Percentiles rank a stretch among this genome's conserved stretches.
phyloP scores from a whole-genome alignment of 2,888 invertebrate genomes.

The Drosophila barbarae region DNA sequence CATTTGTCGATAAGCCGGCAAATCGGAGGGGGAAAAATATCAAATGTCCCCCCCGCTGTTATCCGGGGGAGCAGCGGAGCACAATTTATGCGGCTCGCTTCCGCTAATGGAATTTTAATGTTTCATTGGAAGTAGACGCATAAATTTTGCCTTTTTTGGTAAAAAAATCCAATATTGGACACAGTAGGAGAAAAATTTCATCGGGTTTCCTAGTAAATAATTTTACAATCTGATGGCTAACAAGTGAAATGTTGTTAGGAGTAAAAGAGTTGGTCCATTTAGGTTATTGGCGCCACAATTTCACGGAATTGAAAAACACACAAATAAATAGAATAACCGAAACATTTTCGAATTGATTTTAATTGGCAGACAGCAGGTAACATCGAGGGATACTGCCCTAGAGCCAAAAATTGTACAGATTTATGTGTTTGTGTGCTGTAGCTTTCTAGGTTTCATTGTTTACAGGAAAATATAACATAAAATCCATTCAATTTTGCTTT shows the following conservation, averaged over 20 bases:
- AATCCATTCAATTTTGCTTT: not conserved
- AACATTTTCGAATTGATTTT: conserved; percentile 32
- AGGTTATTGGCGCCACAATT: conserved; percentile 54
- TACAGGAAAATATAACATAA: not conserved
- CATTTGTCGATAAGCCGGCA: conserved; percentile 56
- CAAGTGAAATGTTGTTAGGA: conserved; percentile 54
- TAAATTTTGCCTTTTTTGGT: conserved; percentile 48
- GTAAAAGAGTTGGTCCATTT: conserved; percentile 44
- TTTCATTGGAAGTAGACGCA: conserved; percentile 68
- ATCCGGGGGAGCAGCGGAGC: not conserved
- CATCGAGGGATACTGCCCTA: not conserved
- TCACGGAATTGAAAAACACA: conserved; percentile 40
- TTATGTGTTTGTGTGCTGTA: not conserved
- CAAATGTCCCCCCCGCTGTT: conserved; percentile 13
- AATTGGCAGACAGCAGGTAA: conserved; percentile 35
- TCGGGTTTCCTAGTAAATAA: conserved; percentile 14
- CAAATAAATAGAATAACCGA: conserved; percentile 25
- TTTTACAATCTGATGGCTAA: conserved; percentile 30
- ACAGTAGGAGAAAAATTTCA: conserved; percentile 19
- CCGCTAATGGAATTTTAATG: conserved; percentile 74
- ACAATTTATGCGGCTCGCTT: conserved; percentile 62
- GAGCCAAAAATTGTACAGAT: not conserved
- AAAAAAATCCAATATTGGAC: conserved; percentile 50
- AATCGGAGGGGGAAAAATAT: conserved; percentile 6
- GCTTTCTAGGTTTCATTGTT: not conserved